These are phyloP conservation scores for Sturnira hondurensis DNA, from an alignment of 2,113 vertebrate genomes.

Conservation along the genomic window DNA sequence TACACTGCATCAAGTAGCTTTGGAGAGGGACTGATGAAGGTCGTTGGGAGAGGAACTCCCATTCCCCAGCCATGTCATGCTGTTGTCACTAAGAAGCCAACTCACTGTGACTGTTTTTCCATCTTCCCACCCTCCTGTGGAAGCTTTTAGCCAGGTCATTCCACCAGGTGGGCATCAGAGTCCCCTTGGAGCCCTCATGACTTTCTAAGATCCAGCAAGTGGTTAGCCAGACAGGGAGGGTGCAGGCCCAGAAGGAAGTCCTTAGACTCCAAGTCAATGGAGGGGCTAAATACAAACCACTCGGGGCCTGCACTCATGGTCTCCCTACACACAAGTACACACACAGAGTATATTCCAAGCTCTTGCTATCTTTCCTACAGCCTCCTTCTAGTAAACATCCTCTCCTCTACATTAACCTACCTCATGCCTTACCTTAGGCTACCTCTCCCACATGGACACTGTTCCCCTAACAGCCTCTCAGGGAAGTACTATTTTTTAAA, in stretches of 20 bases:
- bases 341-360: background rate
- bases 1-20: background rate
- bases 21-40: background rate
- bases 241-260: background rate
- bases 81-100: background rate
- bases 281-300: background rate
- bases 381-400: background rate
- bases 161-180: background rate
- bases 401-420: background rate
- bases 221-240: background rate
- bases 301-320: too few species aligned
- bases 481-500: too few species aligned
- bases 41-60: background rate
- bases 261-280: background rate
- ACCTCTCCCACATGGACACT: background rate
- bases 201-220: background rate
- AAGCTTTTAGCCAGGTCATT: background rate
- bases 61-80: background rate
- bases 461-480: background rate
- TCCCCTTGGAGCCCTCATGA: background rate
- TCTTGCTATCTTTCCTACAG: background rate
- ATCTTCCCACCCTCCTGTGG: background rate
- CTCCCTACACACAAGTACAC: background rate
- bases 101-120: background rate
- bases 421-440: background rate